Conservation (phyloP, 2,888 invertebrate species). For the Morpho helenor region DNA sequence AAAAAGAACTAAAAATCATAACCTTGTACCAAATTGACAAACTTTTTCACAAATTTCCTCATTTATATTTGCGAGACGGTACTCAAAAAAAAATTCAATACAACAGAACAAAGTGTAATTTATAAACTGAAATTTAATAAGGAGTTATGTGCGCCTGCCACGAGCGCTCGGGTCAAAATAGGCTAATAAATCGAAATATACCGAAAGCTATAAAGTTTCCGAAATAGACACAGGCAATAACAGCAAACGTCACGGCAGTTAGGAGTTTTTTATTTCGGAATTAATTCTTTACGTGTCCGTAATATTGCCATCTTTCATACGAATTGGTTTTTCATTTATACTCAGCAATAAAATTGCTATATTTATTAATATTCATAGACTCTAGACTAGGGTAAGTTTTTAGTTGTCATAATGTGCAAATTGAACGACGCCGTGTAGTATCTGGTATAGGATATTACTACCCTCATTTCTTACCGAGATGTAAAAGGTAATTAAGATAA, state of each 20-base stretch:
- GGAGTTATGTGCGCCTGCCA: constrained; percentile 14
- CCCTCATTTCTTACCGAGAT: too few species aligned
- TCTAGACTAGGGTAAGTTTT: too few species aligned
- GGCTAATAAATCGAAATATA: constrained; percentile 21
- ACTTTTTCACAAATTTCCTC: too few species aligned
- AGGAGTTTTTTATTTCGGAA: constrained; percentile 39
- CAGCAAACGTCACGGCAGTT: constrained; percentile 39
- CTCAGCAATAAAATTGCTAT: background rate
- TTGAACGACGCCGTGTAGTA: too few species aligned
- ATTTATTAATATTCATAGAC: constrained; percentile 7
- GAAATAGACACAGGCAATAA: constrained; percentile 33
- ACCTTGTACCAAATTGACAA: too few species aligned
- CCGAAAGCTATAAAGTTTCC: constrained; percentile 28
- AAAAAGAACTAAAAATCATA: too few species aligned
- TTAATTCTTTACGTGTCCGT: constrained; percentile 35
- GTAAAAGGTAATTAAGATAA: too few species aligned
- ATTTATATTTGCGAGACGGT: too few species aligned
- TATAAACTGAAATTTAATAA: constrained; percentile 20
- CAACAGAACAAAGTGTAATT: constrained; percentile 17
- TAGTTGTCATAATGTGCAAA: too few species aligned
- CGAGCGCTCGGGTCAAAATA: constrained; percentile 19
- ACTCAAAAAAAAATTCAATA: constrained; percentile 11
- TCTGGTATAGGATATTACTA: too few species aligned
- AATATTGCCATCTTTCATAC: constrained; percentile 16
- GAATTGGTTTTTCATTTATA: constrained; percentile 8